Evolutionary conservation across 2,888 invertebrate species (phyloP).

Genomic region (Choreutis nemorana): DNA sequence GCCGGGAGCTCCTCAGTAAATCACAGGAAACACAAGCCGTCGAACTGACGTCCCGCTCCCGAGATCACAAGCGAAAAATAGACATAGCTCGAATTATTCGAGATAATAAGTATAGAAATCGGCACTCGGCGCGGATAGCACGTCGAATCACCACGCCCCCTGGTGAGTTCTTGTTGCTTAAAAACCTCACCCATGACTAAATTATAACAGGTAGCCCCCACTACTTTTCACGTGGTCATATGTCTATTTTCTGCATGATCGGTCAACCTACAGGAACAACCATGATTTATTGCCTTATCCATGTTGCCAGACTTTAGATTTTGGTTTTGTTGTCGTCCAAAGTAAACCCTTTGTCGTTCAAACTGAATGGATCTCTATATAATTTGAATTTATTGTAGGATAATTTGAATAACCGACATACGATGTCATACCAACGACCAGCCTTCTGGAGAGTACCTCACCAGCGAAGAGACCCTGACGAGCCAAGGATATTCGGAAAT

Average conservation of each 20-base stretch:
- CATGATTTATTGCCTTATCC: neutral
- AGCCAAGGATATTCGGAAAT: constrained; percentile 31
- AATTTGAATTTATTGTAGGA: constrained; percentile 1
- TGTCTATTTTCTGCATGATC: too few species aligned
- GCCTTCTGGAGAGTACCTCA: constrained; percentile 69
- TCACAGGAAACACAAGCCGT: constrained; percentile 42
- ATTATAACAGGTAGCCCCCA: neutral
- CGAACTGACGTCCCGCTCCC: constrained; percentile 35
- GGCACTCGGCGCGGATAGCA: constrained; percentile 41
- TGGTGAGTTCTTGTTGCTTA: constrained; percentile 46
- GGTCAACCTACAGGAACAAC: too few species aligned
- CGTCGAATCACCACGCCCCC: constrained; percentile 40
- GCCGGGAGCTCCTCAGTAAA: constrained; percentile 34
- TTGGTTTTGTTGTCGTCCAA: too few species aligned
- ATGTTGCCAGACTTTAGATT: neutral
- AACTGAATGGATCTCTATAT: neutral
- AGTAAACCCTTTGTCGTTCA: too few species aligned
- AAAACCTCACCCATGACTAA: neutral
- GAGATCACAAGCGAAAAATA: constrained; percentile 51
- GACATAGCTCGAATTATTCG: constrained; percentile 50
- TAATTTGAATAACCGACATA: constrained; percentile 10
- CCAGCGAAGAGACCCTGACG: constrained; percentile 47
- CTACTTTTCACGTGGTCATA: constrained; percentile 1
- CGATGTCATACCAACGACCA: constrained; percentile 69
- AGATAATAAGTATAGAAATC: constrained; percentile 46